These are phyloP conservation scores for Prionailurus viverrinus DNA, from an alignment of 2,113 vertebrate species.

Conservation along the genomic window DNA sequence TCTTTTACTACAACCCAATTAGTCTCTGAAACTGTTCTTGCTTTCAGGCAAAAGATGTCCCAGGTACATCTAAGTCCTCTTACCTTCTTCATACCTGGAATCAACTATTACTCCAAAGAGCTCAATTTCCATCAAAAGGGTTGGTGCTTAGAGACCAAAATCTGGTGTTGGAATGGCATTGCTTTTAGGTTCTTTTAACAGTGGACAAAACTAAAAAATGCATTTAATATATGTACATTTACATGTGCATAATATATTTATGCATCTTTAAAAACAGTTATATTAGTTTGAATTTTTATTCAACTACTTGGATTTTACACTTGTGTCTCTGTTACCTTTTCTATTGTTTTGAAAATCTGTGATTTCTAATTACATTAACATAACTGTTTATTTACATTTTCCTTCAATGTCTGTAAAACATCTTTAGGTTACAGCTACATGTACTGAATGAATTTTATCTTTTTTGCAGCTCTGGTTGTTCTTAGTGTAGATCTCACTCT, in stretches of 20 bases:
- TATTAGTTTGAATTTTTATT: not conserved
- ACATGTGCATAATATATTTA: not conserved
- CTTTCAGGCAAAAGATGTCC: not conserved
- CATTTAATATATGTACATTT: not conserved
- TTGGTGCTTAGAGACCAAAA: not conserved
- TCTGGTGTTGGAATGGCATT: not conserved
- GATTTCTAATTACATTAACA: not conserved
- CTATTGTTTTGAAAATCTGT: conserved; percentile 27
- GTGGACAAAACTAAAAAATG: not conserved
- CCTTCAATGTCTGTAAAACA: not conserved
- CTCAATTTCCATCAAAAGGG: not conserved
- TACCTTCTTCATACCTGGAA: not conserved
- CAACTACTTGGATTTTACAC: not conserved
- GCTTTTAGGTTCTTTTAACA: not conserved
- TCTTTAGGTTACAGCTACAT: not conserved
- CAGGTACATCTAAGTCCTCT: not conserved
- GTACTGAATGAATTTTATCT: not conserved
- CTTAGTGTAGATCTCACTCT: not conserved
- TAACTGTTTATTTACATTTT: not conserved
- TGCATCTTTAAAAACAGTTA: not conserved
- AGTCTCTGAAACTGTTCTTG: not conserved
- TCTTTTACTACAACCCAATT: not conserved
- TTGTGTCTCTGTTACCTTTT: not conserved
- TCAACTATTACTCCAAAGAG: not conserved
- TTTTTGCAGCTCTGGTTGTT: not conserved